Percentiles rank a stretch among this genome's conserved stretches.
These are phyloP conservation scores for Helogale parvula DNA, from an alignment of 2,113 vertebrate species.

Conservation along the genomic window DNA sequence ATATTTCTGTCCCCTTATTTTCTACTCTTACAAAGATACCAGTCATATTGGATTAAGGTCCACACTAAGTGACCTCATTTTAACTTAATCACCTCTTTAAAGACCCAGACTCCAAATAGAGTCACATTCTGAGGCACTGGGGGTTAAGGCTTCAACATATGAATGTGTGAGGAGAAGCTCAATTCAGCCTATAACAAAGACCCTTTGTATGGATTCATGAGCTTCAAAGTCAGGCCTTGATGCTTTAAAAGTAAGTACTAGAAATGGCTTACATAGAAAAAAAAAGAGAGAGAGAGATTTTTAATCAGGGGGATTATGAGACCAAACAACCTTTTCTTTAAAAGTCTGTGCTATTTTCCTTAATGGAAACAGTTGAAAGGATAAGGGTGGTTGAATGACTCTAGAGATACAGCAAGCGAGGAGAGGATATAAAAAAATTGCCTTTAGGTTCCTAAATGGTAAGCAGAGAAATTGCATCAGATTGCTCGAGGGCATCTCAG, in stretches of 20 bases:
- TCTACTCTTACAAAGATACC: not conserved
- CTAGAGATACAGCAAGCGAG: slow-evolving; percentile 16
- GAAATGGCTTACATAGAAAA: not conserved
- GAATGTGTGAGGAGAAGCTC: not conserved
- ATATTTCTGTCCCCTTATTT: not conserved
- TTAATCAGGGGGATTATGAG: slow-evolving; percentile 37
- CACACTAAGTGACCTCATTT: not conserved
- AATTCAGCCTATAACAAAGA: not conserved
- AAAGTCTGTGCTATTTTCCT: slow-evolving; percentile 54
- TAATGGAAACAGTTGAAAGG: slow-evolving; percentile 69
- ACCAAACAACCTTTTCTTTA: slow-evolving; percentile 56
- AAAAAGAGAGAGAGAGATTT: not conserved
- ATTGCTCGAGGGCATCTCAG: slow-evolving; percentile 58
- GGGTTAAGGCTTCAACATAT: not conserved
- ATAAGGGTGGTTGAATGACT: slow-evolving; percentile 52
- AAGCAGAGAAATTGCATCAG: slow-evolving; percentile 58
- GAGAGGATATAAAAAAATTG: slow-evolving; percentile 41
- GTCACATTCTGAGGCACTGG: not conserved
- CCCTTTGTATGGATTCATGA: not conserved
- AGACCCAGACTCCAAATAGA: not conserved
- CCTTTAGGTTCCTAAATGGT: slow-evolving; percentile 59
- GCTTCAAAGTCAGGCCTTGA: slow-evolving; percentile 9
- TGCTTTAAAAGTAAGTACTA: slow-evolving; percentile 39
- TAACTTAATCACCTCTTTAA: not conserved
- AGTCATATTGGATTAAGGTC: not conserved